Evolutionary conservation across 2,888 invertebrate genomes (phyloP).

Genomic region (Cyrtodaria siliqua): DNA sequence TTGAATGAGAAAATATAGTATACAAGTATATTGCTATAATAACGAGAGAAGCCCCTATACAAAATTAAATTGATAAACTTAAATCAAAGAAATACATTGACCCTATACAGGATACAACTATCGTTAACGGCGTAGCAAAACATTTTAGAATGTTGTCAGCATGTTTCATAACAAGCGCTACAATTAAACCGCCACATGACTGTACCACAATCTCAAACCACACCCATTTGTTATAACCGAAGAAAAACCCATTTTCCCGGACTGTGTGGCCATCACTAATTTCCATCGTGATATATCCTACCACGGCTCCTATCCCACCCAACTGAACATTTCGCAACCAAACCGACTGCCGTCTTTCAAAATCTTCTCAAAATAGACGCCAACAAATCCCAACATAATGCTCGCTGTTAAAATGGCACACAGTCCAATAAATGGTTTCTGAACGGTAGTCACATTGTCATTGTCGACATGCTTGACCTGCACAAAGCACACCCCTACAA

Average conservation of each 20-base stretch:
- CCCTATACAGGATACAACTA: slow-evolving; percentile 96
- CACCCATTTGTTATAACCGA: slow-evolving; percentile 89
- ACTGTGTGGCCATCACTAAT: slow-evolving; percentile 81
- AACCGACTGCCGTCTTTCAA: no score
- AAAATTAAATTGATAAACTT: slow-evolving; percentile 94
- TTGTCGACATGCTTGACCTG: slow-evolving; percentile 83
- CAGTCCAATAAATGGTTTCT: slow-evolving; percentile 79
- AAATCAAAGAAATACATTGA: slow-evolving; percentile 97
- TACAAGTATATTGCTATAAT: slow-evolving; percentile 98
- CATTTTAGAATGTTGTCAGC: slow-evolving; percentile 99
- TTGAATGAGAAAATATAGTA: slow-evolving; percentile 76
- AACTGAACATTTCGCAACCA: slow-evolving; percentile 99
- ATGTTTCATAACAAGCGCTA: slow-evolving; percentile 99
- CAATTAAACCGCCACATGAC: slow-evolving; percentile 97
- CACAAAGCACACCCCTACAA: slow-evolving; percentile 86
- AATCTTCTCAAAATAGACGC: no score
- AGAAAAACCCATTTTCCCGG: slow-evolving; percentile 90
- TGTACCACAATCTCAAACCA: slow-evolving; percentile 92
- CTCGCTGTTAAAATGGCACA: slow-evolving; percentile 87
- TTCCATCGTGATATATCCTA: slow-evolving; percentile 93
- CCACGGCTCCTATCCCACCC: slow-evolving; percentile 95
- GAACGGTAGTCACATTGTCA: neutral
- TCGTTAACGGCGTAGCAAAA: slow-evolving; percentile 96
- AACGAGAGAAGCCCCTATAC: slow-evolving; percentile 94
- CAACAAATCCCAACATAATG: slow-evolving; percentile 97